Evolutionary conservation across 2,113 vertebrate species (phyloP), one percentile per base, ranked within the genome.

Genomic region (Spermophilus dauricus): DNA sequence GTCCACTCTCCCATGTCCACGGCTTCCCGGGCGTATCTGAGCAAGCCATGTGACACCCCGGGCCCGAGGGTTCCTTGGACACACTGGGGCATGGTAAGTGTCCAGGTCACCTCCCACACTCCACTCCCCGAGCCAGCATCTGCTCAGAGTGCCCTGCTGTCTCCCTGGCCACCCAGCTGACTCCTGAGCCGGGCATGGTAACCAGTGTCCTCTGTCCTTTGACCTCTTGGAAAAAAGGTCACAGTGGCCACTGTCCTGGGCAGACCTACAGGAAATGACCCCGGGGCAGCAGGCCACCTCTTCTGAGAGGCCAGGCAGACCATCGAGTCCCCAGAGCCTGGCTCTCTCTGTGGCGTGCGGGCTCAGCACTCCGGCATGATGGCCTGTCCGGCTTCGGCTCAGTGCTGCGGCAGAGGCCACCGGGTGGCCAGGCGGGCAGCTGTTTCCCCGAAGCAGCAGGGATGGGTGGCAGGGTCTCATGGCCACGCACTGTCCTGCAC

Each of bases 241-340:
- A 5, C 0, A n/a, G 67, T 5, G 37, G 53, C 32, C 13, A 18
- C 32, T 56, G 76, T 37, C 90, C 48, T 0, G 5, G 0, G 56
- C 34, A 53, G 63, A 75, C 18, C 80, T 0, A 11, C 7, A 32
- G 32, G 48, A 20, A 42, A 63, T 3, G 16, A 61, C 13, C 78
- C 17, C 2, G 8, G 77, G 22, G 3, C 73, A 42, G 86, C 58
- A 8, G 22, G 58, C 58, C 24, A 8, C 28, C 82, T 86, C 92
- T 5, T 5, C 39, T n/a, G 34, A 30, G 82, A 22, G 0, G 0
- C 4, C 1, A 4, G 37, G 61, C 42, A 39, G 69, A 56, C 24
- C 0, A 0, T 4, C 0, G 16, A 6, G 48, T 2, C 32, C 58
- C 67, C n/a, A 6, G 42, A 28, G 80, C 32, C 94, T 72, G 42